Conservation (phyloP, 2,888 invertebrate genomes). For the Sesamia inferens region DNA sequence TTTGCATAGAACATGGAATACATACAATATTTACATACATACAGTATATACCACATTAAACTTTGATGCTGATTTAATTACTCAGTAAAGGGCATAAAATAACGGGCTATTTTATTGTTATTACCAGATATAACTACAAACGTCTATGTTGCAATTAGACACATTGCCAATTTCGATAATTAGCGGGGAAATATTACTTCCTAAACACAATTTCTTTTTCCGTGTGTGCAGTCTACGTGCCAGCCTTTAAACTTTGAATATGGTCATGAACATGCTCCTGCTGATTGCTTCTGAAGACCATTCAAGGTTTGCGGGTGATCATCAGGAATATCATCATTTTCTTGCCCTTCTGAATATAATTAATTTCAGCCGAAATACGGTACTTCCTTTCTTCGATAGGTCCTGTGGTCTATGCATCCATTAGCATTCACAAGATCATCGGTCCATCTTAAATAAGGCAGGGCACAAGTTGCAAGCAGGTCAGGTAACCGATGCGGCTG, state of each 20-base stretch:
- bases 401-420: no score
- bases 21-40: slow-evolving; percentile 5
- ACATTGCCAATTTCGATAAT: slow-evolving; percentile 40
- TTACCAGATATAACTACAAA: slow-evolving; percentile 9
- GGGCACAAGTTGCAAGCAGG: no score
- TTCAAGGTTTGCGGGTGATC: neutral
- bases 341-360: no score
- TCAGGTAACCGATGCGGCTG: no score
- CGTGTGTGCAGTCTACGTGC: neutral
- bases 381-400: no score
- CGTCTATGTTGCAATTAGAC: slow-evolving; percentile 5
- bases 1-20: neutral
- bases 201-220: slow-evolving; percentile 41
- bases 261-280: neutral
- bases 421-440: no score
- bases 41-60: slow-evolving; percentile 13
- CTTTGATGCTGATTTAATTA: slow-evolving; percentile 9
- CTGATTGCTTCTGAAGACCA: neutral
- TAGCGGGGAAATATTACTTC: slow-evolving; percentile 50
- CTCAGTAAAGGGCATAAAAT: slow-evolving; percentile 40
- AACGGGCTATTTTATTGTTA: slow-evolving; percentile 17
- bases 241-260: neutral
- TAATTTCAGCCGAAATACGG: no score
- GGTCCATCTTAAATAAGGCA: no score
- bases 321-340: neutral